These are phyloP conservation scores for Porites divaricata DNA, from an alignment of 92 coral and sea anemone genomes.

Conservation along the genomic window DNA sequence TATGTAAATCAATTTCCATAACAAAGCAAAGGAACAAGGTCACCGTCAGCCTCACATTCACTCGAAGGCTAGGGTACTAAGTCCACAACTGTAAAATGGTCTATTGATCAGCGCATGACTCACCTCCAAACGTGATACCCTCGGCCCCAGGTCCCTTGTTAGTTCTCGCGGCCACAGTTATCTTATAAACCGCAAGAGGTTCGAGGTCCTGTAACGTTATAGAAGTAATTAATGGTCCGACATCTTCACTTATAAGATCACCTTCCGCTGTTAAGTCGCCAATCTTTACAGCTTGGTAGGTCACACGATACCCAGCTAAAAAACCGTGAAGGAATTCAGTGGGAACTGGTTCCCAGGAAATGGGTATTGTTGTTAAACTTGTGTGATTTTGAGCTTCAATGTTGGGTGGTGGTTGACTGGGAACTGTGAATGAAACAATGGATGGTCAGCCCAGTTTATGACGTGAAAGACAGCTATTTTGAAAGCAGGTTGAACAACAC, in stretches of 20 bases:
- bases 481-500: not conserved
- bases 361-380: conserved; percentile 49
- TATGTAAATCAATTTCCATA: too few species aligned
- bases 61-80: too few species aligned
- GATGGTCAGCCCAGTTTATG: not conserved
- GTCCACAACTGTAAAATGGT: too few species aligned
- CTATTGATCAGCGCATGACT: not conserved
- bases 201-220: conserved; percentile 33
- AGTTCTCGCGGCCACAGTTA: conserved; percentile 54
- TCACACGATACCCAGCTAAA: conserved; percentile 72
- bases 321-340: conserved; percentile 63
- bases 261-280: conserved; percentile 49
- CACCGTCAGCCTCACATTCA: too few species aligned
- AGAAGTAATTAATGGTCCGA: conserved; percentile 30
- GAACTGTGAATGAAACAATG: conserved; percentile 54
- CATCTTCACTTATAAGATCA: not conserved
- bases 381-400: conserved; percentile 69
- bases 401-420: conserved; percentile 73
- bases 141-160: conserved; percentile 56
- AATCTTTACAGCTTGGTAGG: conserved; percentile 41
- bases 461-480: not conserved
- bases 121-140: conserved; percentile 62
- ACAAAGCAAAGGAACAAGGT: too few species aligned
- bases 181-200: conserved; percentile 48
- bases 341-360: conserved; percentile 81